phyloP scores from a whole-genome alignment of 92 coral and sea anemone genomes.

The Zoanthus sociatus region DNA sequence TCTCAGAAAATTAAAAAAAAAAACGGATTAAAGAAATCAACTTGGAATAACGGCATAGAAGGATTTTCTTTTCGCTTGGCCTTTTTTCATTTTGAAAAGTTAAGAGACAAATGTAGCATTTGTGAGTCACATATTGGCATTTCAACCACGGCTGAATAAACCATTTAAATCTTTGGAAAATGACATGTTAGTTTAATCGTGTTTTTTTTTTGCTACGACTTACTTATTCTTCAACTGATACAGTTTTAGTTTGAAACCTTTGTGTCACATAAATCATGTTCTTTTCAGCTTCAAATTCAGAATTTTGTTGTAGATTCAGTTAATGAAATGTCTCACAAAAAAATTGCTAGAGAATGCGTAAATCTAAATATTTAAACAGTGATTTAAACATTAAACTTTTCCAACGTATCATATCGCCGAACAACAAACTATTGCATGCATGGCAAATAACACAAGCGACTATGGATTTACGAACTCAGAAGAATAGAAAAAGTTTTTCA shows the following conservation, averaged over 20 bases:
- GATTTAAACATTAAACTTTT: background rate
- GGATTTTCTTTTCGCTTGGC: too few species aligned
- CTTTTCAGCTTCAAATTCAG: background rate
- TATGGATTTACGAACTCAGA: background rate
- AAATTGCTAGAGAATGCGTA: background rate
- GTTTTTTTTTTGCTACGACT: background rate
- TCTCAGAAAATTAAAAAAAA: background rate
- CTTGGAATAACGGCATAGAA: too few species aligned
- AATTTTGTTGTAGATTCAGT: background rate
- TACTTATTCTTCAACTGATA: background rate
- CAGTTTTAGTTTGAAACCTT: background rate
- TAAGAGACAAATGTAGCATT: background rate
- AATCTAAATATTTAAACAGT: slow-evolving; percentile 3
- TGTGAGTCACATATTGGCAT: background rate
- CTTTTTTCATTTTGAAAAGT: too few species aligned
- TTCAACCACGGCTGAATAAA: background rate
- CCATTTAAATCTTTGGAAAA: background rate
- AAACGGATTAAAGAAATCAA: background rate
- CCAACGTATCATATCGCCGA: background rate
- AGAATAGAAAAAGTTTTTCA: background rate
- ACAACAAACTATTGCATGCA: background rate
- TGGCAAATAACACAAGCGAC: background rate
- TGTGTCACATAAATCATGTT: background rate
- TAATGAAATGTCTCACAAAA: background rate
- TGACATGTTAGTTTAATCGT: background rate